Evolutionary conservation across 2,888 invertebrate species (phyloP).

Genomic region (Eupithecia subfuscata): DNA sequence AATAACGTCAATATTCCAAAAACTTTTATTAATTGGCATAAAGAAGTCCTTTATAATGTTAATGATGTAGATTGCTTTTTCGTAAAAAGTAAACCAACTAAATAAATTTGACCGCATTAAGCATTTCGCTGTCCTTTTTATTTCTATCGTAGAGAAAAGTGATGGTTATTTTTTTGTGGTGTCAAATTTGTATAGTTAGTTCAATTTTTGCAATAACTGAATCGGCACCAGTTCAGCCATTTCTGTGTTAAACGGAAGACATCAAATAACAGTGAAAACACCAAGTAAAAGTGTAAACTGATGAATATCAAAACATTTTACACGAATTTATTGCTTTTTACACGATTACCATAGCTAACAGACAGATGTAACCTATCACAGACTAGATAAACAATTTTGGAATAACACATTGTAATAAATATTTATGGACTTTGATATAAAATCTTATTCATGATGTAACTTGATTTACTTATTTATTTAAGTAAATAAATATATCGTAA

Average conservation of each 20-base stretch:
- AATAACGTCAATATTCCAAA: background rate
- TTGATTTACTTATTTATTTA: background rate
- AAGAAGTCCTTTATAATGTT: too few species aligned
- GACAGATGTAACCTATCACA: slow-evolving; percentile 67
- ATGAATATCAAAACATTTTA: slow-evolving; percentile 26
- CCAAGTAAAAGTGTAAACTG: slow-evolving; percentile 15
- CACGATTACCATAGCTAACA: slow-evolving; percentile 50
- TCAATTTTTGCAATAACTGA: background rate
- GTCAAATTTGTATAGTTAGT: background rate
- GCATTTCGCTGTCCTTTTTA: background rate
- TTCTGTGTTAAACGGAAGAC: background rate
- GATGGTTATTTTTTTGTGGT: background rate
- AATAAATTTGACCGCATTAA: background rate
- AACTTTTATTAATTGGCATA: too few species aligned
- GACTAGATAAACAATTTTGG: slow-evolving; percentile 70
- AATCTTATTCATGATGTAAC: slow-evolving; percentile 15
- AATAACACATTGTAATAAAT: slow-evolving; percentile 34
- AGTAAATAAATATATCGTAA: background rate
- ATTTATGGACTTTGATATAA: slow-evolving; percentile 14
- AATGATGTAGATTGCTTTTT: too few species aligned
- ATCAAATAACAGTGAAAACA: slow-evolving; percentile 17
- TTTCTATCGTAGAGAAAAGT: background rate
- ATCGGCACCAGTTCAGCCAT: background rate
- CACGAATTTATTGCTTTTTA: slow-evolving; percentile 36
- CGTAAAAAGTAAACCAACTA: too few species aligned